Base-by-base conservation (phyloP, 2,797 vertebrate species). In the Gymnothorax reevesii region DNA sequence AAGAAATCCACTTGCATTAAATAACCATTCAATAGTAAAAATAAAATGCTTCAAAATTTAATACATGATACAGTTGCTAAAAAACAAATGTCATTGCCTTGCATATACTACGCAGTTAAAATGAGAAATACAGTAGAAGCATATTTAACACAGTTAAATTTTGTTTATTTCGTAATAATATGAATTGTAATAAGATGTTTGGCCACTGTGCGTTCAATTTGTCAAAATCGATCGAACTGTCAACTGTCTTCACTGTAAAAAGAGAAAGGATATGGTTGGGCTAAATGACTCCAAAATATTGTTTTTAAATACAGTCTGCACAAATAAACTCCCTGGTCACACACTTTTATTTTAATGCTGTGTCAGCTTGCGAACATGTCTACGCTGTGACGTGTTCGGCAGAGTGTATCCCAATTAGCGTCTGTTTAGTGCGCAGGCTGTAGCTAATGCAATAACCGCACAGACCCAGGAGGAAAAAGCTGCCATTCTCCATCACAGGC, bases 391-490 rank as follows among this genome's bases (percentile, higher is more conserved):
- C 75, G 62, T 10, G 59, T 52, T 62, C 75, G 25, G 20, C 25
- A 62, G 66, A 15, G 57, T 79, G 73, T 64, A 77, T 52, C 42
- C 73, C 73, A 77, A 77, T 77, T 77, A 77, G 73, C 73, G 49
- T 17, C 73, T 77, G 33, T 77, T 52, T 77, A 77, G 33, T 8
- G 85, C 57, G 27, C 75, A 55, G n/a, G 59, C 33, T 82, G 57
- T 60, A 80, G 57, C 80, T 86, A 86, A 86, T 82, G 73, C 59
- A 17, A 57, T 6, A 7, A 42, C 17, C 85, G 82, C 57, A 66
- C 80, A 33, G 33, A 15, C n/a, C 25, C 75, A 82, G 42, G 57
- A 27, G 60, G n/a, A 54, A 7, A 33, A 71, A 54, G 10, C 15
- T 25, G 27, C 66, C 52, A 25, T n/a, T 20, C 12, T 27, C 33